These are phyloP conservation scores for Tylochromis polylepis DNA, from an alignment of 2,113 vertebrate species.

Conservation along the genomic window DNA sequence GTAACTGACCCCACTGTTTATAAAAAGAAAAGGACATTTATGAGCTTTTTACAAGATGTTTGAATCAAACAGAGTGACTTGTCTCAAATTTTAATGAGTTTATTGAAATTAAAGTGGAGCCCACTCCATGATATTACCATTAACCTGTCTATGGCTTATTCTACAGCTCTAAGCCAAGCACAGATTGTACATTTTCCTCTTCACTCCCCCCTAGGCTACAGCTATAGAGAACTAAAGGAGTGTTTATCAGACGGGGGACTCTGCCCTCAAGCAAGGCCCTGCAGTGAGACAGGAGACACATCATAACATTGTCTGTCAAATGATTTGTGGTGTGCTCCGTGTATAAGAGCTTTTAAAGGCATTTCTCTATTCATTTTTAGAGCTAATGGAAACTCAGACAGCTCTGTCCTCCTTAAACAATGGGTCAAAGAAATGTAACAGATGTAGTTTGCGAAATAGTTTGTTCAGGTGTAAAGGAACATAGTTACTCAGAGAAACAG, in stretches of 20 bases:
- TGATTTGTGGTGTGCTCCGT: constrained; percentile 48
- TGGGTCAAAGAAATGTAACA: constrained; percentile 24
- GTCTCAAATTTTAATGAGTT: constrained; percentile 66
- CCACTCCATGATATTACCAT: constrained; percentile 61
- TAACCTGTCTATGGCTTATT: constrained; percentile 61
- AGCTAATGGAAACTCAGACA: constrained; percentile 49
- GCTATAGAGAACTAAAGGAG: constrained; percentile 34
- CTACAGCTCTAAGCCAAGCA: constrained; percentile 51
- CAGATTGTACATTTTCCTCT: constrained; percentile 33
- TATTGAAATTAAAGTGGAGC: constrained; percentile 72
- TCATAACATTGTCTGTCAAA: constrained; percentile 61
- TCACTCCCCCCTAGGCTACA: constrained; percentile 34
- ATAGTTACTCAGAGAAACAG: neutral
- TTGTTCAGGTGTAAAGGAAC: constrained; percentile 50
- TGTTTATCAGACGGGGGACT: constrained; percentile 67
- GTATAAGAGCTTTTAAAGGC: constrained; percentile 53
- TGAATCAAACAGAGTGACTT: constrained; percentile 49
- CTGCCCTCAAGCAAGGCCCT: constrained; percentile 50
- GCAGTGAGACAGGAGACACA: constrained; percentile 49
- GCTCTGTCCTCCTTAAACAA: constrained; percentile 25
- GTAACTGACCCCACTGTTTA: constrained; percentile 91
- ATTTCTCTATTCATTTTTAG: constrained; percentile 55
- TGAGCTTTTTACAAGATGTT: constrained; percentile 67
- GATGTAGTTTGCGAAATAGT: constrained; percentile 36
- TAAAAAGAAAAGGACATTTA: constrained; percentile 80